Percentiles rank a stretch among this genome's conserved stretches.
Conservation (phyloP, 2,888 invertebrate genomes). For the Diadegma fenestrale region DNA sequence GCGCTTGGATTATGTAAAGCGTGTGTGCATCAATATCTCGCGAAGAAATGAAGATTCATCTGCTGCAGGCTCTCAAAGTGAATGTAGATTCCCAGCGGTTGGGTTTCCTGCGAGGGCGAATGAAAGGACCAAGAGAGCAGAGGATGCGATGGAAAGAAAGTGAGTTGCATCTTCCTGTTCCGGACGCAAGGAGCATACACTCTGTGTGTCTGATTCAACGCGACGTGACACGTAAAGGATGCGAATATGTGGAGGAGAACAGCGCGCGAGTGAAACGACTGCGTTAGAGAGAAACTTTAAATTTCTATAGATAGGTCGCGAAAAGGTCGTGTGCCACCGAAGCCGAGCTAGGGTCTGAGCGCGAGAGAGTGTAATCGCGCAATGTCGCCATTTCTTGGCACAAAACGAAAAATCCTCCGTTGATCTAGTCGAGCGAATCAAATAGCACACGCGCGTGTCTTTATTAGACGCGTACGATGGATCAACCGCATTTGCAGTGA, state of each 20-base stretch:
- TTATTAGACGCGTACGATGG: neutral
- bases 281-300: slow-evolving; percentile 59
- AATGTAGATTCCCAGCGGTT: slow-evolving; percentile 17
- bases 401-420: slow-evolving; percentile 54
- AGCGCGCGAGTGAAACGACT: slow-evolving; percentile 59
- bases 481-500: slow-evolving; percentile 25
- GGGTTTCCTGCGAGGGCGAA: slow-evolving; percentile 31
- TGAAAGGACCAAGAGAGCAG: neutral
- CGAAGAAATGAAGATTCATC: neutral
- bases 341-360: slow-evolving; percentile 5
- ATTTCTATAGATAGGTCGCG: slow-evolving; percentile 53
- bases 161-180: neutral
- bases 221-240: slow-evolving; percentile 1
- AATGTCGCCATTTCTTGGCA: slow-evolving; percentile 52
- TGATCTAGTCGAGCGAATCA: slow-evolving; percentile 41
- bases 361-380: slow-evolving; percentile 35
- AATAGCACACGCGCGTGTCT: slow-evolving; percentile 23
- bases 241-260: neutral
- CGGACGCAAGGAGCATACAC: neutral
- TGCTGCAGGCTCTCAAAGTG: neutral
- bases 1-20: neutral
- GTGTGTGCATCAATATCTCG: neutral
- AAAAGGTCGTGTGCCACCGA: slow-evolving; percentile 47
- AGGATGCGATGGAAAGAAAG: slow-evolving; percentile 38
- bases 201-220: neutral